Percentiles rank a stretch among this genome's conserved stretches.
phyloP scores from a whole-genome alignment of 2,888 invertebrate species.

The Drosophila longiperda region DNA sequence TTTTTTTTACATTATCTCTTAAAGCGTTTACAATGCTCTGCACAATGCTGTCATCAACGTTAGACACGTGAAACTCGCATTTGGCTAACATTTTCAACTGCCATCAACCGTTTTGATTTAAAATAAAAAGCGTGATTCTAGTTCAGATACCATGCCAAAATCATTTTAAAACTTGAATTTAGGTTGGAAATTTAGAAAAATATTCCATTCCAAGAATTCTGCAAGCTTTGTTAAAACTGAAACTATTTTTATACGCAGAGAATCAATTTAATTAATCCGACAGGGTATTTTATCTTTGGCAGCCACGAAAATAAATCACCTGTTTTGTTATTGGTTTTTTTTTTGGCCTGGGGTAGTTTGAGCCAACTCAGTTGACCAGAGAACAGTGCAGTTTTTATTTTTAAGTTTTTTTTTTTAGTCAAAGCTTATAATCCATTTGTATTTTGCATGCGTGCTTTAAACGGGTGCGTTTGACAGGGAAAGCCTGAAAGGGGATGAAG shows the following conservation, averaged over 20 bases:
- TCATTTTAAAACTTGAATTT: not conserved
- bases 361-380: not conserved
- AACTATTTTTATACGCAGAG: not conserved
- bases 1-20: not conserved
- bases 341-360: not conserved
- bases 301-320: not conserved
- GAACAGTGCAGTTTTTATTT: not conserved
- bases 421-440: constrained; percentile 61
- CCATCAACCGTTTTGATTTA: not conserved
- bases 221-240: not conserved
- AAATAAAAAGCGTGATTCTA: not conserved
- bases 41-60: not conserved
- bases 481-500: constrained; percentile 16
- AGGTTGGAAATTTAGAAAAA: not conserved
- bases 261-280: not conserved
- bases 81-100: not conserved
- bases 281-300: constrained; percentile 7
- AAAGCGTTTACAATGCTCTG: not conserved
- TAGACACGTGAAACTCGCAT: not conserved
- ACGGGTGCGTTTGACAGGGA: not conserved
- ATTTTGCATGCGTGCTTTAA: constrained; percentile 47
- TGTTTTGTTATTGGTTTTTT: not conserved
- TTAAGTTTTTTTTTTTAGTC: constrained; percentile 4
- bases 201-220: not conserved
- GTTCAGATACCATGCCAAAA: too few species aligned